These are phyloP conservation scores for Hypomesus transpacificus DNA, from an alignment of 2,113 vertebrate genomes.

Conservation along the genomic window DNA sequence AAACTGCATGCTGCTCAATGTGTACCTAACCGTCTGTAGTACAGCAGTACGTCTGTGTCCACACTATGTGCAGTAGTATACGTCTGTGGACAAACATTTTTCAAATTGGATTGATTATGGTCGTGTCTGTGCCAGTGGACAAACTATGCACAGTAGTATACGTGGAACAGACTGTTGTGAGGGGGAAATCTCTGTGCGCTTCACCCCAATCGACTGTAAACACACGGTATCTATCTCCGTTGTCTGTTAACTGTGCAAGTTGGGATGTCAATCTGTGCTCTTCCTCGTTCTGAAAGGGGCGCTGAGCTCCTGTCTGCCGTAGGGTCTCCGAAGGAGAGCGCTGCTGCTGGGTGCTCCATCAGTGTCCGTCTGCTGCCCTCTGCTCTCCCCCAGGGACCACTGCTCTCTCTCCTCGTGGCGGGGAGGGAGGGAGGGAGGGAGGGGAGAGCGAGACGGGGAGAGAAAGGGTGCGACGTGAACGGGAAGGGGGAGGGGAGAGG, in stretches of 20 bases:
- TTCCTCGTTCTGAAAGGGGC: constrained; percentile 1
- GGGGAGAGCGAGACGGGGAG: neutral
- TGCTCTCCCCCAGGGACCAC: constrained; percentile 25
- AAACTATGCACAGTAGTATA: too few species aligned
- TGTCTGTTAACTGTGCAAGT: too few species aligned
- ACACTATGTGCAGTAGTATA: neutral
- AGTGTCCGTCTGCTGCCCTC: constrained; percentile 55
- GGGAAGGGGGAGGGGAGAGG: neutral
- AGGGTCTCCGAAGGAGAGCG: constrained; percentile 12
- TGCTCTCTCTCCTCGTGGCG: neutral
- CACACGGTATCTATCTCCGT: neutral
- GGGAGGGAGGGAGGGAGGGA: neutral
- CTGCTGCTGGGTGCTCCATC: constrained; percentile 28
- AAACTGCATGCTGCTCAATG: constrained; percentile 6
- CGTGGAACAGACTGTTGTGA: too few species aligned
- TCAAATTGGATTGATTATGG: constrained; percentile 27
- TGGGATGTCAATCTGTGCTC: neutral
- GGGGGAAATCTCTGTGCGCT: too few species aligned
- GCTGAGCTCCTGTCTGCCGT: constrained; percentile 33
- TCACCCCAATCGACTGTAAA: neutral
- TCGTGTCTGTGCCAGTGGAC: constrained; percentile 23
- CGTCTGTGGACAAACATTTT: constrained; percentile 15
- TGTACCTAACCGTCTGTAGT: constrained; percentile 6
- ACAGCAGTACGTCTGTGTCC: neutral
- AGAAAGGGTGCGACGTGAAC: neutral